phyloP scores from a whole-genome alignment of 2,113 vertebrate species.

The Phrynosoma blainvillii region DNA sequence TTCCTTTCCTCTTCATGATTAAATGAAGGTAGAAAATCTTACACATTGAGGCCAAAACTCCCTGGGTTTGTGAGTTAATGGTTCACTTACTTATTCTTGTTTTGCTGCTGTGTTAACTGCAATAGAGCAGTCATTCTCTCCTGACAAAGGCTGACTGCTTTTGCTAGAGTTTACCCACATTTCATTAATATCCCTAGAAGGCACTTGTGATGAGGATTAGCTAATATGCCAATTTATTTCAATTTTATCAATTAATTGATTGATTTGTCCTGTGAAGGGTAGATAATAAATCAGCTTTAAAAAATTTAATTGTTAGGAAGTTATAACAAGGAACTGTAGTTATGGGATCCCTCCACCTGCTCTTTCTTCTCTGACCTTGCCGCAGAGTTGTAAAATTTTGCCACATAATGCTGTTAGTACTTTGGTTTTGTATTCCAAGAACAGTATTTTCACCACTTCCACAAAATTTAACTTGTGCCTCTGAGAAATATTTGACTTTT shows the following conservation, averaged over 20 bases:
- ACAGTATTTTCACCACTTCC: constrained; percentile 33
- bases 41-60: neutral
- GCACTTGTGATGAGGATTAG: neutral
- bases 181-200: constrained; percentile 5
- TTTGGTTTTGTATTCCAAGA: constrained; percentile 53
- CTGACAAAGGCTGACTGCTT: neutral
- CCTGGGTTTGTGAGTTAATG: neutral
- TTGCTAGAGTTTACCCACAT: neutral
- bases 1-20: no score
- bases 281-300: constrained; percentile 12
- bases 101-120: neutral
- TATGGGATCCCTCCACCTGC: fast-evolving
- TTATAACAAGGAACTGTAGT: constrained; percentile 12
- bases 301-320: constrained; percentile 13
- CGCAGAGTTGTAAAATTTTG: constrained; percentile 52
- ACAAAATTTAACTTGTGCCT: constrained; percentile 69
- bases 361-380: constrained; percentile 64
- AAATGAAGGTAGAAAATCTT: no score
- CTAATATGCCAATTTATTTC: constrained; percentile 29
- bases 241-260: constrained; percentile 26
- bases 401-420: constrained; percentile 46
- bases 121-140: neutral
- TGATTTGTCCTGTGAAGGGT: constrained; percentile 5
- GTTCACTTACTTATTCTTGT: no score
- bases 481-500: constrained; percentile 73